These are phyloP conservation scores for Brenthis daphne DNA, from an alignment of 2,888 invertebrate genomes.

Conservation along the genomic window DNA sequence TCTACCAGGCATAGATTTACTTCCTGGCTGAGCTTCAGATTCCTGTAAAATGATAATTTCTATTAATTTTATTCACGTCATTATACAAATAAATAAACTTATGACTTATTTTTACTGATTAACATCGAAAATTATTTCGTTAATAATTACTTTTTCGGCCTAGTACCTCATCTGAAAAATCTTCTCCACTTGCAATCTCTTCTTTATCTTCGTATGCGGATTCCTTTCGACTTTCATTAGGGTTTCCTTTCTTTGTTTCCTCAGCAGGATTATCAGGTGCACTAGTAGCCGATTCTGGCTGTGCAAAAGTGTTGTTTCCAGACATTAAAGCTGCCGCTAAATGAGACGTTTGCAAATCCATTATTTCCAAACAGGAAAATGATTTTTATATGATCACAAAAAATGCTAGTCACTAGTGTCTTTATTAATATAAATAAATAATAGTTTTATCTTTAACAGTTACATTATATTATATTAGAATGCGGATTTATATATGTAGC, in stretches of 20 bases:
- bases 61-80: too few relatives aligned
- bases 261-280: constrained; percentile 41
- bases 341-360: constrained; percentile 77
- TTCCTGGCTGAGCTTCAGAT: constrained; percentile 72
- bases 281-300: constrained; percentile 22
- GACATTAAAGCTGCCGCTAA: constrained; percentile 77
- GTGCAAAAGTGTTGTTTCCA: constrained; percentile 51
- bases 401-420: too few relatives aligned
- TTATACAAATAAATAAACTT: too few relatives aligned
- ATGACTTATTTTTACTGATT: too few relatives aligned
- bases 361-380: constrained; percentile 37
- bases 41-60: constrained; percentile 55
- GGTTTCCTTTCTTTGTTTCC: constrained; percentile 59
- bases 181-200: constrained; percentile 73
- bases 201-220: constrained; percentile 68
- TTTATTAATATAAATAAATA: too few relatives aligned
- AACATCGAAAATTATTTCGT: too few relatives aligned
- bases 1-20: constrained; percentile 80
- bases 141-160: not conserved
- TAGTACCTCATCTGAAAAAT: constrained; percentile 72
- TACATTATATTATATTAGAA: too few relatives aligned
- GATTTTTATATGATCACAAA: not conserved
- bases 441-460: too few relatives aligned
- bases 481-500: too few relatives aligned
- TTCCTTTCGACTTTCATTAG: constrained; percentile 55